These are phyloP conservation scores for Vireo altiloquus DNA, from an alignment of 2,113 vertebrate species.

Conservation along the genomic window DNA sequence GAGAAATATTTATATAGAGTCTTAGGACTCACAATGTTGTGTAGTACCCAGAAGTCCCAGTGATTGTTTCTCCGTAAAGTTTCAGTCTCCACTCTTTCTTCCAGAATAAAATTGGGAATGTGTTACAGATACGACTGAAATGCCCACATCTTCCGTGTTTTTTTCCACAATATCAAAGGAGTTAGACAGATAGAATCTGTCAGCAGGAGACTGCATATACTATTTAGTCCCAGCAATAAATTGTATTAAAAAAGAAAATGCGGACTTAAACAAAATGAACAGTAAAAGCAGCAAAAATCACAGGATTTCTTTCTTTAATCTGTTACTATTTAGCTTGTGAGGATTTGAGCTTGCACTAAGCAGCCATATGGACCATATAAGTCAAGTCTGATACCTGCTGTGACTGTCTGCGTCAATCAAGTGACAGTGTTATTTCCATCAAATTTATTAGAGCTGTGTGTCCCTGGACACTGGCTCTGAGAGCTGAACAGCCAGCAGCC, in stretches of 20 bases:
- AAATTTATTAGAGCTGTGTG: not conserved
- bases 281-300: not conserved
- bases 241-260: not conserved
- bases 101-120: not conserved
- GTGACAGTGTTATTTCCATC: constrained; percentile 23
- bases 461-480: not conserved
- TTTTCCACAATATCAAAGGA: not conserved
- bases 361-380: not conserved
- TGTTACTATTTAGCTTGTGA: not conserved
- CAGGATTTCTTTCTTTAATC: constrained; percentile 27
- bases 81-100: not conserved
- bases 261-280: not conserved
- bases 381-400: not conserved
- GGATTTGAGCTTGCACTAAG: constrained; percentile 7
- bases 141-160: not conserved
- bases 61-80: not conserved
- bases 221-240: not conserved
- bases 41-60: not conserved
- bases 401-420: constrained; percentile 37
- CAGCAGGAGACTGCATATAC: not conserved
- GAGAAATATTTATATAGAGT: not conserved
- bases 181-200: not conserved
- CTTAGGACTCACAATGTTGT: not conserved
- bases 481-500: constrained; percentile 54
- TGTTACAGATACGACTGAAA: not conserved